These are phyloP conservation scores for Sarcophaga variegata DNA, from an alignment of 2,888 invertebrate genomes.

Conservation along the genomic window DNA sequence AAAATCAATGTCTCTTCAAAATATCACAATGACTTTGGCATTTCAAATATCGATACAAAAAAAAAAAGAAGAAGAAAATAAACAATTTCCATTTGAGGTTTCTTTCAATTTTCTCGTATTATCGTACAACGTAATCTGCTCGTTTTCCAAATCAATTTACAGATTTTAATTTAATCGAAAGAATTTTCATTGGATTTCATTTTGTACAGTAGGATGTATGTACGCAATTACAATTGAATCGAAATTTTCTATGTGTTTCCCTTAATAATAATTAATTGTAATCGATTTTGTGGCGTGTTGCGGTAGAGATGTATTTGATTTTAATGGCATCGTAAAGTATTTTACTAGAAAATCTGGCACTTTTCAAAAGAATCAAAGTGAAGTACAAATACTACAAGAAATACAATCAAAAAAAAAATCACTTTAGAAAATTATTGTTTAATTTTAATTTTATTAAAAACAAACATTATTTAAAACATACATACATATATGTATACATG, in stretches of 20 bases:
- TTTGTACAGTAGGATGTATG: background rate
- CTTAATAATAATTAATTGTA: background rate
- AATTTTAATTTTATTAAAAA: no score
- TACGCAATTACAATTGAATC: background rate
- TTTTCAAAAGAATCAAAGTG: background rate
- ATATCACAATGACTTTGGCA: background rate
- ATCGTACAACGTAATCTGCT: slow-evolving; percentile 2
- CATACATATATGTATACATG: no score
- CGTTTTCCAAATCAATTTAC: slow-evolving; percentile 11
- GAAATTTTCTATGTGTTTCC: background rate
- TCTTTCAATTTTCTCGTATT: slow-evolving; percentile 45
- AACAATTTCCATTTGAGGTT: slow-evolving; percentile 30
- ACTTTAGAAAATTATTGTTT: no score
- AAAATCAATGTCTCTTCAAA: slow-evolving; percentile 13
- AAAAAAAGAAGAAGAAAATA: background rate
- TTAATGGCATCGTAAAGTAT: no score
- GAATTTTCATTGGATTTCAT: background rate
- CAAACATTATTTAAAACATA: no score
- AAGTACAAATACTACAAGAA: no score
- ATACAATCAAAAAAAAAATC: no score
- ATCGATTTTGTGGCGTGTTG: background rate
- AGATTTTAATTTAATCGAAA: background rate
- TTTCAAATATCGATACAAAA: slow-evolving; percentile 2
- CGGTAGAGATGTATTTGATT: no score
- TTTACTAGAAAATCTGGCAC: no score